These are phyloP conservation scores for Helicoverpa armigera DNA, from an alignment of 1,140 invertebrate genomes.

Conservation along the genomic window DNA sequence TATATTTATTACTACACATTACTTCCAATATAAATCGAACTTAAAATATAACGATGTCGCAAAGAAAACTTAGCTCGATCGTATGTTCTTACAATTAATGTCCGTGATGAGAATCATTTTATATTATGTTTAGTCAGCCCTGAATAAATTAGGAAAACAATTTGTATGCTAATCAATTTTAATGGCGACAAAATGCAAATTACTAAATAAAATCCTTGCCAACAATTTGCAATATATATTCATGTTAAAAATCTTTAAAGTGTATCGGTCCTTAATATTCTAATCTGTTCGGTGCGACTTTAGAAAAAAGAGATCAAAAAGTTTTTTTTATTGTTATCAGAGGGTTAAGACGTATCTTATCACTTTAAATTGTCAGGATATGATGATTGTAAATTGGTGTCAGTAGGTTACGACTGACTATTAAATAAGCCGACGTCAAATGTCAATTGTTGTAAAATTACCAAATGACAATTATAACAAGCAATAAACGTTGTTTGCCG, in stretches of 20 bases:
- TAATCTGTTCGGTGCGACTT: conserved; percentile 14
- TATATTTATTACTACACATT: conserved; percentile 41
- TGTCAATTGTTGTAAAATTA: conserved; percentile 41
- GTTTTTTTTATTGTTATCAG: neutral
- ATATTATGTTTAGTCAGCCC: neutral
- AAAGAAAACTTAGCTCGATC: neutral
- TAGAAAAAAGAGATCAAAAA: conserved; percentile 41
- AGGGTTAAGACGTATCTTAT: conserved; percentile 34
- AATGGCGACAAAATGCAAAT: neutral
- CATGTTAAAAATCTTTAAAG: neutral
- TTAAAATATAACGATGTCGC: conserved; percentile 36
- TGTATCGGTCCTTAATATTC: conserved; percentile 4
- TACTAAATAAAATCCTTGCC: conserved; percentile 3
- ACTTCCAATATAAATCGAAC: conserved; percentile 32
- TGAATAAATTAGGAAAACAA: neutral
- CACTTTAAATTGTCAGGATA: conserved; percentile 30
- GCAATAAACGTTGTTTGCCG: conserved; percentile 39
- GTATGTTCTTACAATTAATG: conserved; percentile 8
- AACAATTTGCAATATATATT: neutral
- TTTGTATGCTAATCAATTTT: neutral
- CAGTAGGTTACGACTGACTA: neutral
- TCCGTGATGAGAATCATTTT: neutral
- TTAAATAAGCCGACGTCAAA: conserved; percentile 37
- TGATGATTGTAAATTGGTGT: conserved; percentile 36
- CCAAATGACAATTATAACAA: conserved; percentile 24